phyloP scores from a whole-genome alignment of 1,140 invertebrate species.

The Pseudomyrmex cubaensis region DNA sequence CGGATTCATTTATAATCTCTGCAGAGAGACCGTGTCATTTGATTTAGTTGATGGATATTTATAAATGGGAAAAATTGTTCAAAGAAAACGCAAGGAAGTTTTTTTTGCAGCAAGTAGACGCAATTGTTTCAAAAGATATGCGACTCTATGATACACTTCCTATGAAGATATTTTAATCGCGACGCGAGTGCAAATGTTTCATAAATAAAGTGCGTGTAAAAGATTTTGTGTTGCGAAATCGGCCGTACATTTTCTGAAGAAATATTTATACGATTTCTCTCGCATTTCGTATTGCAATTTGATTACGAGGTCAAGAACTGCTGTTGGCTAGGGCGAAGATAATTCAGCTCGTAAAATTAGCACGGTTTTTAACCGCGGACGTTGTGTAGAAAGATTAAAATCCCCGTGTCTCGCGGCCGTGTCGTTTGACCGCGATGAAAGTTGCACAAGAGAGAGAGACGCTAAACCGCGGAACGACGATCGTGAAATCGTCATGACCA shows the following conservation, averaged over 20 bases:
- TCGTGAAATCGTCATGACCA: slow-evolving; percentile 2
- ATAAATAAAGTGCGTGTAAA: neutral
- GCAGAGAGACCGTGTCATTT: neutral
- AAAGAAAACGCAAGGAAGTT: neutral
- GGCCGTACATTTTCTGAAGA: slow-evolving; percentile 25
- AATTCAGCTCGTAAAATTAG: slow-evolving; percentile 34
- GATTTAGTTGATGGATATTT: too few relatives aligned
- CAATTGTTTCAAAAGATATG: too few relatives aligned
- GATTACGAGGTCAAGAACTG: slow-evolving; percentile 44
- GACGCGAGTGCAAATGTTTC: neutral
- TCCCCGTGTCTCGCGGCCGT: neutral
- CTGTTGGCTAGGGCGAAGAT: neutral
- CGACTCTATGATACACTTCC: neutral
- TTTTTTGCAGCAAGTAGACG: too few relatives aligned
- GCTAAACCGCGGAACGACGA: neutral
- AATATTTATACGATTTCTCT: slow-evolving; percentile 51
- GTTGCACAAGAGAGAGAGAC: slow-evolving; percentile 17
- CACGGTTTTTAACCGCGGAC: slow-evolving; percentile 13
- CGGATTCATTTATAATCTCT: neutral
- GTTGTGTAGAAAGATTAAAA: slow-evolving; percentile 27
- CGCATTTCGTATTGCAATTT: slow-evolving; percentile 8
- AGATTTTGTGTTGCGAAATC: slow-evolving; percentile 18
- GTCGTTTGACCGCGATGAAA: slow-evolving; percentile 8
- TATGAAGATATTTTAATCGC: neutral
- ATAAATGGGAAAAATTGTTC: too few relatives aligned